Evolutionary conservation across 2,113 vertebrate species (phyloP), one percentile per base, ranked within the genome.

Genomic region (Ancistrus triradiatus): DNA sequence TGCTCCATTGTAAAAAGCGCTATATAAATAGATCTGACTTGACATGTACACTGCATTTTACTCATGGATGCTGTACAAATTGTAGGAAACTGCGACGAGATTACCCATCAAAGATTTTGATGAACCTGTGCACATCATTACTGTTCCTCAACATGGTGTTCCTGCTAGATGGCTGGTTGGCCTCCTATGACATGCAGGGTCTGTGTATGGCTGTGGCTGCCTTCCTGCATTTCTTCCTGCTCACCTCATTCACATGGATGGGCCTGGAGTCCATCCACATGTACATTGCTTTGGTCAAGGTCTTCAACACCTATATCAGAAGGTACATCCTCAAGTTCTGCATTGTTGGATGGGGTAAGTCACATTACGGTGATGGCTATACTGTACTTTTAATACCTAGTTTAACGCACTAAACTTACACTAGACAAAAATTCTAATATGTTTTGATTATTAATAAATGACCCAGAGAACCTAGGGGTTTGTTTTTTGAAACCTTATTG

Each of bases 161-260:
- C 78, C 88, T 99, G 37, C 76, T 99, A 56, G 92, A 99, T 21
- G 87, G 92, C 52, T 99, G 96, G 96, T 66, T 98, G 74, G 87
- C 96, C 6, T 90, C 89, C 0, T 91, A 93, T 56, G 40, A 84
- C 0, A 80, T 83, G 13, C 55, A 81, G 0, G 88, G 84, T n/a
- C 85, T 97, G 31, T 98, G 96, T 69, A 77, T 84, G 2, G 83
- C 90, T 0, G 79, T 93, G 6, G 95, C 93, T 3, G 83, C 82
- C 27, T 80, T 97, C 42, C 21, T 98, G 61, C 96, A 99, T 78
- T 99, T 92, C 80, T 97, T 98, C 72, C 92, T 99, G 56, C 76
- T 99, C 14, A 91, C 94, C 3, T 89, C 95, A 13, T 98, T 99
- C 76, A 98, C 96, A 1, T 99, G 96, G 96, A 99, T 99, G 96